A percentile compares a stretch with the other conserved stretches of the same genome.
These are phyloP conservation scores for Thaumatotibia leucotreta DNA, from an alignment of 1,140 invertebrate genomes.

Conservation along the genomic window DNA sequence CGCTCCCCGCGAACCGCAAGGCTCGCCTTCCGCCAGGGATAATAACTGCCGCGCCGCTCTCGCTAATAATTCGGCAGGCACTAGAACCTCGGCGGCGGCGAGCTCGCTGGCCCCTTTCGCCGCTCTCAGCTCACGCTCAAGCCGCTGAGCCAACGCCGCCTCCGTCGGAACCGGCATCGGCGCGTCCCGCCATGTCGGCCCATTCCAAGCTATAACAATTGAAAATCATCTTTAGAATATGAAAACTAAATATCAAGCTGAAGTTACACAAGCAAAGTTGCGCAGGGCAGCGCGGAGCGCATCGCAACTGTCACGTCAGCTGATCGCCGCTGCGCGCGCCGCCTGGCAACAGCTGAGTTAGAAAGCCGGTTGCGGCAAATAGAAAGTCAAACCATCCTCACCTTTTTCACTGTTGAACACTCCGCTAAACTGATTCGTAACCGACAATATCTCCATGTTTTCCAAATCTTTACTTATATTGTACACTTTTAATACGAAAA, in stretches of 20 bases:
- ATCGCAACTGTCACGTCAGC: conserved; percentile 17
- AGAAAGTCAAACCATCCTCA: conserved; percentile 65
- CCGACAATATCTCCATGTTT: conserved; percentile 76
- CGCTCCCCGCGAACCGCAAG: conserved; percentile 88
- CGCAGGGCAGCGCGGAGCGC: conserved; percentile 72
- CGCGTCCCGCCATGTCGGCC: conserved; percentile 64
- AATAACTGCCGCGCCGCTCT: conserved; percentile 86
- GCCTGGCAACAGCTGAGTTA: conserved; percentile 67
- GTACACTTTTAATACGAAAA: conserved; percentile 73
- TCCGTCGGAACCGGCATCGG: conserved; percentile 64
- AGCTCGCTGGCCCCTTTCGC: conserved; percentile 86
- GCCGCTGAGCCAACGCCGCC: conserved; percentile 79
- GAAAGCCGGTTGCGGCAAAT: conserved; percentile 55
- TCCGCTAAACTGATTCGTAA: conserved; percentile 75
- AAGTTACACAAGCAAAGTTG: not conserved
- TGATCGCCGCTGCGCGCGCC: conserved; percentile 49
- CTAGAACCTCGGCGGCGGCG: conserved; percentile 86
- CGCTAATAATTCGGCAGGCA: conserved; percentile 86
- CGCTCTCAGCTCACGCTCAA: conserved; percentile 85
- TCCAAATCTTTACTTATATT: conserved; percentile 76
- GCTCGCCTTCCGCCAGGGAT: conserved; percentile 88
- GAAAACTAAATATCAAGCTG: conserved; percentile 11
- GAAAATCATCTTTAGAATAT: conserved; percentile 29
- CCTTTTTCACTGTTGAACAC: conserved; percentile 77
- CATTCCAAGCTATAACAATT: conserved; percentile 66